Evolutionary conservation across 2,888 invertebrate genomes (phyloP), one percentile per base, ranked within the genome.

Genomic region (Philopedon plagiatum): DNA sequence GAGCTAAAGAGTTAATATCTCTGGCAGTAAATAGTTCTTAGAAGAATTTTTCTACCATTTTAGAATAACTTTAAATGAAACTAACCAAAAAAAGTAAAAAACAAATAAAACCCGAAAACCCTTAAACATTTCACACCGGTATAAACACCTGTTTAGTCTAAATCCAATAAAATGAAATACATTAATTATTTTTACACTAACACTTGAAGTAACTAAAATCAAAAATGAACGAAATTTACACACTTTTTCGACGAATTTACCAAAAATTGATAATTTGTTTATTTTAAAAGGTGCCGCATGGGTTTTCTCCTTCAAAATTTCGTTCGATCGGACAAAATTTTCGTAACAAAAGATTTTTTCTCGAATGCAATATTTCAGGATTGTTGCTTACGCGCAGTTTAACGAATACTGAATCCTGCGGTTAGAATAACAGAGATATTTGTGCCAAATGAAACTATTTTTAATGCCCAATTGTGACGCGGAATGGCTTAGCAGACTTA

Each of bases 361-460:
- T 23, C 49, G 49, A 39, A 18, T 29, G 7, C 39, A 51, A 29
- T 34, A 46, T 65, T 71, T 66, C 37, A 15, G 56, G 61, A 65
- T 60, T 65, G 29, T 66, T 56, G 54, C 66, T 46, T 66, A 54
- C 71, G 66, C 66, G 66, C 65, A 66, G 37, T 26, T 23, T 44
- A 46, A 64, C 73, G 62, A 60, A 68, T 44, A 64, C 73, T 68
- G 69, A 63, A 71, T 51, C 32, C 58, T 56, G 63, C 69, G 70
- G 71, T 66, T 44, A 61, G 68, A 61, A 71, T 73, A 68, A 61
- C 69, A 64, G 62, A 69, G 75, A 73, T 71, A 75, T 75, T 68
- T 75, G 74, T 73, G 73, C 75, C 74, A 75, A 76, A 73, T 67
- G 65, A 66, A 73, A 68, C 76, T 76, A 76, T 76, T 73, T 73